These are phyloP conservation scores for Protaetia brevitarsis DNA, from an alignment of 1,140 invertebrate genomes.

Conservation along the genomic window DNA sequence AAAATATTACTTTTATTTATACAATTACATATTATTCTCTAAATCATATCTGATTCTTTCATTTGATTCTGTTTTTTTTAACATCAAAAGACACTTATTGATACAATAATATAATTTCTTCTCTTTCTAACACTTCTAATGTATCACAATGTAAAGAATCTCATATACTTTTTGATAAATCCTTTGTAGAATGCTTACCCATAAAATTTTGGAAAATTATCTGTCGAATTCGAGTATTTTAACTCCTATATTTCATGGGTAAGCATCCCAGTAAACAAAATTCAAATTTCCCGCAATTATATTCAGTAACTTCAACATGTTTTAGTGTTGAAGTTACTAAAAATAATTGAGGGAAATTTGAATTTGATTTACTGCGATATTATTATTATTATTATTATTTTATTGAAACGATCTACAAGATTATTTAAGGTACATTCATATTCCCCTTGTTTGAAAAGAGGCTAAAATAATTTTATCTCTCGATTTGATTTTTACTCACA, in stretches of 20 bases:
- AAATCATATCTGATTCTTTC: neutral
- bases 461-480: neutral
- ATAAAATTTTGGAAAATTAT: conserved; percentile 7
- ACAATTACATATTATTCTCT: neutral
- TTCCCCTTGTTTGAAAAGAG: neutral
- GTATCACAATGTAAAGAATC: conserved; percentile 31
- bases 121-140: conserved; percentile 30
- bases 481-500: neutral
- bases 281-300: no score
- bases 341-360: no score
- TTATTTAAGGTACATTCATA: neutral
- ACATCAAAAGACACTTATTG: conserved; percentile 34
- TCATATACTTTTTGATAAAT: neutral
- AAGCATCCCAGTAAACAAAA: neutral
- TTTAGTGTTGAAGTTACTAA: no score
- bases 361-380: no score
- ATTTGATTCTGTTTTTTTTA: neutral
- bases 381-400: neutral
- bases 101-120: conserved; percentile 29
- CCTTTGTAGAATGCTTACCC: neutral
- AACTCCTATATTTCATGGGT: neutral
- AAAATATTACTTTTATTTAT: no score
- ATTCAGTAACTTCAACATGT: no score
- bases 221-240: neutral
- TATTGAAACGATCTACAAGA: neutral